phyloP scores from a whole-genome alignment of 2,113 vertebrate genomes.

The Gopherus evgoodei region DNA sequence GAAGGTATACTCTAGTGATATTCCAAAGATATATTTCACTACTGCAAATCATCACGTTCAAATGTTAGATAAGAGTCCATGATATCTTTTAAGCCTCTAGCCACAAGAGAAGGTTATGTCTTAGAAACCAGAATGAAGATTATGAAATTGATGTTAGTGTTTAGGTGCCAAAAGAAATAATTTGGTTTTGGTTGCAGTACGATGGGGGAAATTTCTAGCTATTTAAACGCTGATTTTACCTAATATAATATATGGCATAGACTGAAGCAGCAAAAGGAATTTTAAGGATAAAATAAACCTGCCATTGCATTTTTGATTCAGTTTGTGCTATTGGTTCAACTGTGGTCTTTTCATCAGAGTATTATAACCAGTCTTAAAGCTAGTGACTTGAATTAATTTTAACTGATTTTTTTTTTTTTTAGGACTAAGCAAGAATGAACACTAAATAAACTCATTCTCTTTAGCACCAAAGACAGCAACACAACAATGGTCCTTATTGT shows the following conservation, averaged over 20 bases:
- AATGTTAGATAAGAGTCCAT: not conserved
- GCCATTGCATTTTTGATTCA: not conserved
- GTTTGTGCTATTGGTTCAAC: not conserved
- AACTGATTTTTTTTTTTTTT: not conserved
- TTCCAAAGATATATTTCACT: not conserved
- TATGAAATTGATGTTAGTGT: slow-evolving; percentile 12
- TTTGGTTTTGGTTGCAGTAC: not conserved
- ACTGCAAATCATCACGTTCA: not conserved
- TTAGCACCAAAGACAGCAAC: not conserved
- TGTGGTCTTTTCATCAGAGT: slow-evolving; percentile 12
- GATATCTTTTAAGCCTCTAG: not conserved
- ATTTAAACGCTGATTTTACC: not conserved
- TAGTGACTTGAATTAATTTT: not conserved
- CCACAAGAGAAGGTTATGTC: not conserved
- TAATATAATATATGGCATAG: not conserved
- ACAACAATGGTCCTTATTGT: not conserved
- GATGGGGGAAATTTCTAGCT: not conserved
- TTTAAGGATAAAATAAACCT: not conserved
- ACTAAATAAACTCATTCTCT: not conserved
- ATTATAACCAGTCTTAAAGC: not conserved
- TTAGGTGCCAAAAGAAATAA: slow-evolving; percentile 12
- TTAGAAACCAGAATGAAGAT: not conserved
- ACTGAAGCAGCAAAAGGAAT: not conserved
- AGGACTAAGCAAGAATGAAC: not conserved
- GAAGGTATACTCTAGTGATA: not conserved